Base-by-base conservation (phyloP, 2,888 invertebrate genomes). In the Hipparchia semele region DNA sequence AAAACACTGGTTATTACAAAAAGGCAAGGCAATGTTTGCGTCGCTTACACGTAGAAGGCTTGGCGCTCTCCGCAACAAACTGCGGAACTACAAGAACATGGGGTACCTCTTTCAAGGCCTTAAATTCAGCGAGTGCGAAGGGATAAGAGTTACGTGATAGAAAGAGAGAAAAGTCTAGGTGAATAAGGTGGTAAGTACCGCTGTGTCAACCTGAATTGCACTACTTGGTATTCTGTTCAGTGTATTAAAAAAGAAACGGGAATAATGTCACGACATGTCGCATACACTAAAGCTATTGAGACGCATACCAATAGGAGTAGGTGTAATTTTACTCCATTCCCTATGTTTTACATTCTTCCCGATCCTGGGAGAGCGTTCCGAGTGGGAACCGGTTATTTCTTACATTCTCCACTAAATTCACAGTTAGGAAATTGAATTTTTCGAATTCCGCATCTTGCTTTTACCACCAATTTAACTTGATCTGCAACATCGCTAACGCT, bases 341-440 rank as follows among this genome's bases (percentile, higher is more conserved):
- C 86, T 84, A 84, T 87, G 87, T 88, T 90, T 88, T 87, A 86
- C 88, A 89, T 89, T 87, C 86, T 81, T 83, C 80, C 80, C 80
- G 77, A 80, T 80, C 86, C 88, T 82, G 71, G 68, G 86, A 83
- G 84, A 87, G 76, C 82, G 84, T 82, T 86, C 83, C 85, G 78
- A 83, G 85, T 83, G 81, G 84, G 83, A 87, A 83, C 84, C 84
- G 84, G 86, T 89, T 90, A 89, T 90, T 90, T 86, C 89, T 88
- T 85, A 88, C 88, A 87, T 88, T 88, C 86, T 84, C 81, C 80
- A 86, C 90, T 89, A 90, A 91, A 91, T 91, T 90, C 87, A 88
- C 89, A 87, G 89, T 89, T 87, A 87, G 90, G 86, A 90, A 90
- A 91, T 91, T 91, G 90, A 91, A 91, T 91, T 92, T 91, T 90